Percentiles rank a stretch among this genome's conserved stretches.
phyloP scores from a whole-genome alignment of 2,113 vertebrate species.

The Ancistrus triradiatus region DNA sequence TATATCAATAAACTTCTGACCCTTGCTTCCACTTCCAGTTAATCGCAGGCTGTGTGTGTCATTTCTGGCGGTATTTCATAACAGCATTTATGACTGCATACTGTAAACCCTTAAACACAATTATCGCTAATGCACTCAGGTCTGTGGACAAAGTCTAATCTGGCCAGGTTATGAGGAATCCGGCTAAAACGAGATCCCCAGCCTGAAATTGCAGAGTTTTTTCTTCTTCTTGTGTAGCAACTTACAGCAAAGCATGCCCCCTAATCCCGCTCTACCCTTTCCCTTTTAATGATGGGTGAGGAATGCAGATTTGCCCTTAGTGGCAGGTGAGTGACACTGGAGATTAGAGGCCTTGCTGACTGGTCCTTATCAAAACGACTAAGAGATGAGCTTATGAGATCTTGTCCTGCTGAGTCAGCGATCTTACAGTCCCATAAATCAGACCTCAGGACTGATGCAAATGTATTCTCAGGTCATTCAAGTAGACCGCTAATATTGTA shows the following conservation, averaged over 20 bases:
- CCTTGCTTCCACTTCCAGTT: slow-evolving; percentile 62
- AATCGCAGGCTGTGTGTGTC: slow-evolving; percentile 52
- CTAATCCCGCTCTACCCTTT: slow-evolving; percentile 49
- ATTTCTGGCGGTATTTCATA: slow-evolving; percentile 54
- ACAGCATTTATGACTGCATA: slow-evolving; percentile 52
- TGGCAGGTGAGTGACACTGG: too few species aligned
- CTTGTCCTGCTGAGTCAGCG: too few species aligned
- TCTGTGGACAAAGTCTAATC: slow-evolving; percentile 26
- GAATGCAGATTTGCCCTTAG: slow-evolving; percentile 39
- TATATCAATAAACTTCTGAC: slow-evolving; percentile 65
- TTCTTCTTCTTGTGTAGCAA: slow-evolving; percentile 53
- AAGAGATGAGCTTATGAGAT: too few species aligned
- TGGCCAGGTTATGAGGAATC: slow-evolving; percentile 43
- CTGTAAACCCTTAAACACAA: slow-evolving; percentile 34
- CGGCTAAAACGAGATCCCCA: slow-evolving; percentile 53
- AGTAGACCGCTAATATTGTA: too few species aligned
- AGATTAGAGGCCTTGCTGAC: too few species aligned
- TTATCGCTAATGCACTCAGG: slow-evolving; percentile 24
- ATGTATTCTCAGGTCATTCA: too few species aligned
- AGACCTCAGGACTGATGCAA: too few species aligned
- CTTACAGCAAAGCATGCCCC: slow-evolving; percentile 47
- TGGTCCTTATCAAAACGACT: too few species aligned
- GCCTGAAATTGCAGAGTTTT: slow-evolving; percentile 53
- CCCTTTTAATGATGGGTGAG: slow-evolving; percentile 38
- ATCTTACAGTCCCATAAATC: too few species aligned